phyloP scores from a whole-genome alignment of 2,888 invertebrate species.

The Saturnia japonica region DNA sequence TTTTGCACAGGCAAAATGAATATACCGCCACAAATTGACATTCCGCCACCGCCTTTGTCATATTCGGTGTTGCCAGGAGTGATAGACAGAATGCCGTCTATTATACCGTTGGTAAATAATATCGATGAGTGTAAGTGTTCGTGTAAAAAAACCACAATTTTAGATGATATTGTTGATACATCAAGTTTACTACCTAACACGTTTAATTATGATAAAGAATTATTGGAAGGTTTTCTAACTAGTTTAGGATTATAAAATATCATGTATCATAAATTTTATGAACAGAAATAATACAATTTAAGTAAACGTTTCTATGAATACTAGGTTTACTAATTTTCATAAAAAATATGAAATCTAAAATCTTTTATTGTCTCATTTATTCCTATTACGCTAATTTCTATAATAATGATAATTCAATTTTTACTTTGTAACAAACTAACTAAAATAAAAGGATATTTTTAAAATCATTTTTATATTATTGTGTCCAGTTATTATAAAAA shows the following conservation, averaged over 20 bases:
- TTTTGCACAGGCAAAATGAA: constrained; percentile 31
- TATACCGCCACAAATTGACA: constrained; percentile 30
- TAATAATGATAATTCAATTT: too few relatives aligned
- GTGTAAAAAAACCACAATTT: constrained; percentile 25
- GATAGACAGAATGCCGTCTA: constrained; percentile 35
- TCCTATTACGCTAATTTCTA: background rate
- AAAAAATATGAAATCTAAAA: background rate
- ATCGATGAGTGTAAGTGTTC: constrained; percentile 22
- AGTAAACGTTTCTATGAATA: background rate
- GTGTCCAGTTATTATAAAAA: too few relatives aligned
- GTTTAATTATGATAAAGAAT: constrained; percentile 45
- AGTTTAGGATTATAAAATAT: constrained; percentile 37
- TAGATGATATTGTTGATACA: constrained; percentile 22
- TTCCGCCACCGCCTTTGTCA: constrained; percentile 33
- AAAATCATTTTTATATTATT: too few relatives aligned
- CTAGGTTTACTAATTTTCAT: background rate
- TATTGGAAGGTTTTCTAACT: constrained; percentile 45
- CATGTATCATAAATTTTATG: background rate
- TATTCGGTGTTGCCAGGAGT: constrained; percentile 39
- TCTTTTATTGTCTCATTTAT: background rate
- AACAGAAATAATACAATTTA: background rate
- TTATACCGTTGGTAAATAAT: constrained; percentile 26
- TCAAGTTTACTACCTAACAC: constrained; percentile 28
- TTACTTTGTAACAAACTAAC: too few relatives aligned
- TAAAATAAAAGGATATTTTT: too few relatives aligned